A percentile compares a stretch with the other conserved stretches of the same genome.
Conservation (phyloP, 2,888 invertebrate species). For the Lissocephala sabroskyi region DNA sequence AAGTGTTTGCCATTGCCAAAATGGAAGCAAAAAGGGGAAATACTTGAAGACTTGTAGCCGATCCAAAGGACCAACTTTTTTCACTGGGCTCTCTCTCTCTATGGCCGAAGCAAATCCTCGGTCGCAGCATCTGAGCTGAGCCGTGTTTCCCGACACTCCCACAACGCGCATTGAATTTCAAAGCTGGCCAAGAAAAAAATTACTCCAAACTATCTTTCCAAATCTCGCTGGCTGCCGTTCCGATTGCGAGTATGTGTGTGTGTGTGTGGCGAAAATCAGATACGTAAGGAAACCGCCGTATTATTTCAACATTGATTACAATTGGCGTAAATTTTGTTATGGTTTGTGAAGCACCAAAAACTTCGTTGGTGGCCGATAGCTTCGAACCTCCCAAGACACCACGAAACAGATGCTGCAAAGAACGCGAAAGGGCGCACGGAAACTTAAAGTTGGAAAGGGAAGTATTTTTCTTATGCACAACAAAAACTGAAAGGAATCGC, state of each 20-base stretch:
- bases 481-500: too few relatives aligned
- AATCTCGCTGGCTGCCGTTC: constrained; percentile 36
- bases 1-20: constrained; percentile 57
- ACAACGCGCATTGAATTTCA: constrained; percentile 48
- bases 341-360: background rate
- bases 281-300: constrained; percentile 44
- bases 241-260: constrained; percentile 10
- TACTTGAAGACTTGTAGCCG: constrained; percentile 7
- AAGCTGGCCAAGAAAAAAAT: constrained; percentile 19
- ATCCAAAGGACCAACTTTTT: constrained; percentile 47
- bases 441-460: too few relatives aligned
- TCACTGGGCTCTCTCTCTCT: constrained; percentile 11
- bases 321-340: constrained; percentile 44
- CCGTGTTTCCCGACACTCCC: constrained; percentile 21
- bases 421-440: background rate
- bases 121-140: constrained; percentile 27
- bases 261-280: constrained; percentile 30
- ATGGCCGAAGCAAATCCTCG: constrained; percentile 35
- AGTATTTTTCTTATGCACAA: too few relatives aligned
- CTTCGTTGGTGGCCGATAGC: too few relatives aligned
- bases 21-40: constrained; percentile 25
- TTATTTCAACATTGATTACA: constrained; percentile 59
- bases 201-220: constrained; percentile 1
- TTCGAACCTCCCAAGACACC: background rate
- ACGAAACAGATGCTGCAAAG: background rate